Conservation (phyloP, 2,113 vertebrate genomes). For the Dasyornis broadbenti region DNA sequence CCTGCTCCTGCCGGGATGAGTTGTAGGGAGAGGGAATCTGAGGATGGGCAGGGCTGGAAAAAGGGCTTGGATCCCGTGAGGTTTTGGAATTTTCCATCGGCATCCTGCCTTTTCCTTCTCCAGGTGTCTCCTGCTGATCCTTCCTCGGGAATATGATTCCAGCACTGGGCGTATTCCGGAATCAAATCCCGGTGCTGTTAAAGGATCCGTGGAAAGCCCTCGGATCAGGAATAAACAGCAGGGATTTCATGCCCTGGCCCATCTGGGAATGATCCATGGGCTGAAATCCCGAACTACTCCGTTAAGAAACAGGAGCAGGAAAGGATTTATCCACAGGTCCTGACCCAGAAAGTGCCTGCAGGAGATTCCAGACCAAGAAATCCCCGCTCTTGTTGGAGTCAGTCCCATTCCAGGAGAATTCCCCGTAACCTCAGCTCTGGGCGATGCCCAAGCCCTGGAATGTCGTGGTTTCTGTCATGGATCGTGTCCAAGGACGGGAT, state of each 20-base stretch:
- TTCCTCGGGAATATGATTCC: not conserved
- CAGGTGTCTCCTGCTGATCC: not conserved
- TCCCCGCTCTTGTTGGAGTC: not conserved
- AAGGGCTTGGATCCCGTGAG: accelerated
- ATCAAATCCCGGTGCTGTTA: not conserved
- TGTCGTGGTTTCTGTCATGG: not conserved
- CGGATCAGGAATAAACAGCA: not conserved
- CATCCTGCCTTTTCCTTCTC: not conserved
- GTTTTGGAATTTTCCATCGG: not conserved
- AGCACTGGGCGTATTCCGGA: not conserved
- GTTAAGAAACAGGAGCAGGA: not conserved
- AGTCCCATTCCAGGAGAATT: accelerated
- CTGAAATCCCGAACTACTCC: not conserved
- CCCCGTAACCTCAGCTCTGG: not conserved
- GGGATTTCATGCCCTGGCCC: not conserved
- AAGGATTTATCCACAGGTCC: not conserved
- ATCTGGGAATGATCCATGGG: not conserved
- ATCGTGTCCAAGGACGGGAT: accelerated
- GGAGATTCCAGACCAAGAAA: not conserved
- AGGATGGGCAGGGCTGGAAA: not conserved
- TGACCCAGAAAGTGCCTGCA: not conserved
- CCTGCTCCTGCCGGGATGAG: not conserved
- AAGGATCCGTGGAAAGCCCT: not conserved
- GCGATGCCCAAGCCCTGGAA: not conserved
- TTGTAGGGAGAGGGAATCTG: not conserved